phyloP scores from a whole-genome alignment of 2,888 invertebrate genomes.

The Cyclophora punctaria region DNA sequence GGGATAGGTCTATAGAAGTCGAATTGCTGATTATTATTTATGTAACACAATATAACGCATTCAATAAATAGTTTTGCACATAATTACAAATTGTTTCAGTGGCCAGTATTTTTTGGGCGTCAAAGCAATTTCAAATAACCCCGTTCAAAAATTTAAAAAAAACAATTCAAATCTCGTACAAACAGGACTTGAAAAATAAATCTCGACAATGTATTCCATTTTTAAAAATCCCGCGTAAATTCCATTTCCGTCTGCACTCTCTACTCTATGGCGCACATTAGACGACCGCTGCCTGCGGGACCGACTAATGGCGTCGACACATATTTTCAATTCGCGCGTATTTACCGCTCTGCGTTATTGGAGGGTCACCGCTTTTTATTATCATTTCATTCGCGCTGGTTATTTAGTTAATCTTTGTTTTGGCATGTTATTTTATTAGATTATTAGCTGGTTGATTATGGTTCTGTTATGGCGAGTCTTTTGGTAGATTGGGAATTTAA shows the following conservation, averaged over 20 bases:
- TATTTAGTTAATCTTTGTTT: conserved; percentile 9
- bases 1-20: too few species aligned
- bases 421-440: conserved; percentile 1
- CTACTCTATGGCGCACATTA: conserved; percentile 39
- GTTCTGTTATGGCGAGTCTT: background rate
- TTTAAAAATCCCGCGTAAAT: too few species aligned
- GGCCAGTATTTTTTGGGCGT: background rate
- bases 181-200: too few species aligned
- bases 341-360: conserved; percentile 32
- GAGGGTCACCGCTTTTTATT: conserved; percentile 20
- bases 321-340: conserved; percentile 57
- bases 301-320: conserved; percentile 50
- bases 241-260: background rate
- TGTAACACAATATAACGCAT: background rate
- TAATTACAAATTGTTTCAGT: background rate
- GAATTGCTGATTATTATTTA: too few species aligned
- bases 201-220: too few species aligned
- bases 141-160: too few species aligned
- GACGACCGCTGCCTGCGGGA: conserved; percentile 42
- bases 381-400: conserved; percentile 14
- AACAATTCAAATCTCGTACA: too few species aligned
- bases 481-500: too few species aligned
- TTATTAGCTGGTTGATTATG: background rate
- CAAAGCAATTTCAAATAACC: too few species aligned
- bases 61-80: background rate